Evolutionary conservation across 2,797 vertebrate species (phyloP).

Genomic region (Takifugu ocellatus): DNA sequence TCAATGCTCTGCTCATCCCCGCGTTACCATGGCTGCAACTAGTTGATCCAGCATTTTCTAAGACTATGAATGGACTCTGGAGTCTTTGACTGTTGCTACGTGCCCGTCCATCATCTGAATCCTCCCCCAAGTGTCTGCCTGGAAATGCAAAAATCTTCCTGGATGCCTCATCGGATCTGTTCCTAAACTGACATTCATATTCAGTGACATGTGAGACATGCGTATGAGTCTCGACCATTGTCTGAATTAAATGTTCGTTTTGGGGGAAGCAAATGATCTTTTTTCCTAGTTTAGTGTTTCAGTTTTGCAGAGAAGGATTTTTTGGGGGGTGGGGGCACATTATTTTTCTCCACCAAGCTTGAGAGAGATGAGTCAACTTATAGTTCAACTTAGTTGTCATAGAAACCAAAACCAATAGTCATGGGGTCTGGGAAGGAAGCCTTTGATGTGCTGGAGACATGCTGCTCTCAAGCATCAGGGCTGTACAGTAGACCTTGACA

Average conservation of each 20-base stretch:
- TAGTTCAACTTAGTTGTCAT: slow-evolving; percentile 75
- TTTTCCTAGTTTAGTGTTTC: background rate
- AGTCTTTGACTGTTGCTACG: slow-evolving; percentile 35
- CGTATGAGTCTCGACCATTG: too few species aligned
- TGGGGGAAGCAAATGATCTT: background rate
- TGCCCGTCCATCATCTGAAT: slow-evolving; percentile 24
- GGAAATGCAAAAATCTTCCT: too few species aligned
- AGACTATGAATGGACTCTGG: slow-evolving; percentile 63
- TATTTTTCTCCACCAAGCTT: slow-evolving; percentile 44
- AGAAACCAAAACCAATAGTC: slow-evolving; percentile 77
- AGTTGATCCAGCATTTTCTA: slow-evolving; percentile 56
- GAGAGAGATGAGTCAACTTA: slow-evolving; percentile 75
- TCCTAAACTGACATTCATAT: too few species aligned
- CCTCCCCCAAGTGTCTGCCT: background rate
- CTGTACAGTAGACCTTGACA: slow-evolving; percentile 49
- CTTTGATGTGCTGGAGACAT: slow-evolving; percentile 61
- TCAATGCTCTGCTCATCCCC: slow-evolving; percentile 57
- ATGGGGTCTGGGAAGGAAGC: slow-evolving; percentile 68
- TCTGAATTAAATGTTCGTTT: too few species aligned
- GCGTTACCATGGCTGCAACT: slow-evolving; percentile 71
- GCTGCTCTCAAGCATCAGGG: slow-evolving; percentile 39
- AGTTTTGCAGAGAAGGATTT: slow-evolving; percentile 8
- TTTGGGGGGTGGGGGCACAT: slow-evolving; percentile 20
- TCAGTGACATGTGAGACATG: too few species aligned
- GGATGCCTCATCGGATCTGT: too few species aligned